Evolutionary conservation across 2,113 vertebrate genomes (phyloP), one percentile per base, ranked within the genome.

Genomic region (Semicossyphus pulcher): DNA sequence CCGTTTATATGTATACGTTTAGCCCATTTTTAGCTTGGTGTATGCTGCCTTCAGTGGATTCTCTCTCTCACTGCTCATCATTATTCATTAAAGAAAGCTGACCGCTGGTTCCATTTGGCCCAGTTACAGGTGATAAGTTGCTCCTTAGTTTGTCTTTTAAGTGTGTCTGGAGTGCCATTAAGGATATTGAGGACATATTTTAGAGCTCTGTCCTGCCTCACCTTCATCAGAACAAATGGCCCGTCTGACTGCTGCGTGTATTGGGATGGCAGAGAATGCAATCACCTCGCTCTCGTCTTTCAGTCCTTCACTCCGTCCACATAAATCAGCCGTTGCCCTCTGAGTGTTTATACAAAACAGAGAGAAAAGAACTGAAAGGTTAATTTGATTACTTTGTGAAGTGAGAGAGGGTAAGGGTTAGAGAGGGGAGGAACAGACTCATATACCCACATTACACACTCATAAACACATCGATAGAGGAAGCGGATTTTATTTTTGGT

Each of bases 251-350:
- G 62, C 64, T 29, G 23, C 2, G 7, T 15, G 32, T 4, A 60
- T 20, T 23, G 21, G 51, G 32, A 78, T 63, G 63, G 57, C 39
- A 53, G 60, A 42, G 64, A 62, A 56, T 25, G 49, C 67, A 81
- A 60, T 76, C 76, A 66, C 37, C 32, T 23, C 2, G 36, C 51
- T 58, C 16, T 39, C 28, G 37, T 70, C 21, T 52, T 72, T 78
- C 60, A 57, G 31, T 65, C 48, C 21, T 60, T 61, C 52, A 44
- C 20, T 54, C 52, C 0, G 10, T 60, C 59, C 31, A 61, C 78
- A 81, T 88, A 78, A 80, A 88, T 89, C 81, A 80, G 59, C 42
- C 48, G 52, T 28, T 37, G 28, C 80, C 82, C 64, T 78, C 51
- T 48, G 56, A 14, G 45, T 83, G 54, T 78, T 78, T 72, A 60